These are phyloP conservation scores for Hirtodrosophila confusa DNA, from an alignment of 2,888 invertebrate genomes.

Conservation along the genomic window DNA sequence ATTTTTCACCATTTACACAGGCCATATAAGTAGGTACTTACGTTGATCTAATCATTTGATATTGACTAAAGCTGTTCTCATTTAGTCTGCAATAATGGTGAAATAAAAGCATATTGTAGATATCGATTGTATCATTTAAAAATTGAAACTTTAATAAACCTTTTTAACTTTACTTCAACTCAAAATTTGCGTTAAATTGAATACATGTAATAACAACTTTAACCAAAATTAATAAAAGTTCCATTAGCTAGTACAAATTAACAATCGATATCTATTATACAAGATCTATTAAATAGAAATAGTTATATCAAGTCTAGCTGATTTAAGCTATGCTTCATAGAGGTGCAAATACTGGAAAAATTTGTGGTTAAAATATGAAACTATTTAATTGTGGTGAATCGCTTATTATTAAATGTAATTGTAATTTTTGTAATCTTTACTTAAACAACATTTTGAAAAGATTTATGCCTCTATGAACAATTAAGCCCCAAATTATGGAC, in stretches of 20 bases:
- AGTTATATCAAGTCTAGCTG: constrained; percentile 23
- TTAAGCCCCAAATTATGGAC: constrained; percentile 39
- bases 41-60: constrained; percentile 58
- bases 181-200: too few relatives aligned
- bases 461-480: constrained; percentile 47
- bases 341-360: constrained; percentile 19
- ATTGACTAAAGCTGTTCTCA: constrained; percentile 53
- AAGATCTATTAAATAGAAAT: constrained; percentile 8
- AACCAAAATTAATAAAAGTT: not conserved
- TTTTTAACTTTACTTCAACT: too few relatives aligned
- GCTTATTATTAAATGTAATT: too few relatives aligned
- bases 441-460: constrained; percentile 1
- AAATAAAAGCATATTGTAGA: constrained; percentile 38
- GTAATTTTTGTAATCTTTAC: too few relatives aligned
- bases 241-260: not conserved
- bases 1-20: constrained; percentile 52
- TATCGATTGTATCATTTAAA: constrained; percentile 25
- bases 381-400: too few relatives aligned
- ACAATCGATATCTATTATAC: constrained; percentile 23
- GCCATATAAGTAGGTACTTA: constrained; percentile 52
- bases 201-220: too few relatives aligned
- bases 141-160: not conserved
- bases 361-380: not conserved
- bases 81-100: constrained; percentile 58
- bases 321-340: constrained; percentile 21